A percentile compares a stretch with the other conserved stretches of the same genome.
These are phyloP conservation scores for Melanerpes formicivorus DNA, from an alignment of 2,113 vertebrate species.

Conservation along the genomic window DNA sequence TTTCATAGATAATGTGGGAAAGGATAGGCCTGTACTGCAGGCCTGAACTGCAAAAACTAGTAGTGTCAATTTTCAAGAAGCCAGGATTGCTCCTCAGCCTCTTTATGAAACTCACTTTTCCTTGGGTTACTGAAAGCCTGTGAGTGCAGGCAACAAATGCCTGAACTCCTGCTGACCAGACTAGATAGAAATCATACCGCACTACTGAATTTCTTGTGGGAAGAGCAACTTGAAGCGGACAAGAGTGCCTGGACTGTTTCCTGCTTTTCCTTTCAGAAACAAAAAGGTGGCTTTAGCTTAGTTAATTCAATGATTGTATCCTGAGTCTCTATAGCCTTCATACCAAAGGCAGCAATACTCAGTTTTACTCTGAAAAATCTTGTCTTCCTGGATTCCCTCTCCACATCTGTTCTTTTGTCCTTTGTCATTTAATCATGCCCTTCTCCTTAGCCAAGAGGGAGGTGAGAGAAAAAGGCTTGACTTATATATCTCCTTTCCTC, in stretches of 20 bases:
- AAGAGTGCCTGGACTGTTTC: neutral
- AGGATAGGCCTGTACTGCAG: neutral
- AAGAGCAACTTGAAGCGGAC: neutral
- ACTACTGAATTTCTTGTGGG: neutral
- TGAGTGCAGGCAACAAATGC: neutral
- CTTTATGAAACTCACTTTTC: neutral
- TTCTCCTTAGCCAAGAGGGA: neutral
- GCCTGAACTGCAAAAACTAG: neutral
- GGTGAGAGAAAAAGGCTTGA: neutral
- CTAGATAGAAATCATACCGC: fast-evolving
- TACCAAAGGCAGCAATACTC: neutral
- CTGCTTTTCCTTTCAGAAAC: neutral
- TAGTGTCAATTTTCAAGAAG: neutral
- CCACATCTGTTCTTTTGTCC: neutral
- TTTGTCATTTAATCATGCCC: neutral
- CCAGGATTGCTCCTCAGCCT: neutral
- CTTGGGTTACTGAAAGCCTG: neutral
- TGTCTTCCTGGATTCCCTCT: neutral
- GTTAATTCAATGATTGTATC: neutral
- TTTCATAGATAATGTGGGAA: neutral
- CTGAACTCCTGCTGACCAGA: neutral
- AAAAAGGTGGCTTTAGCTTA: neutral
- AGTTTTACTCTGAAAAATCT: neutral
- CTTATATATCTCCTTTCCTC: neutral
- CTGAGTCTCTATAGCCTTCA: neutral